A percentile compares a stretch with the other conserved stretches of the same genome.
phyloP scores from a whole-genome alignment of 2,113 vertebrate species.

The Leptocoma aspasia region DNA sequence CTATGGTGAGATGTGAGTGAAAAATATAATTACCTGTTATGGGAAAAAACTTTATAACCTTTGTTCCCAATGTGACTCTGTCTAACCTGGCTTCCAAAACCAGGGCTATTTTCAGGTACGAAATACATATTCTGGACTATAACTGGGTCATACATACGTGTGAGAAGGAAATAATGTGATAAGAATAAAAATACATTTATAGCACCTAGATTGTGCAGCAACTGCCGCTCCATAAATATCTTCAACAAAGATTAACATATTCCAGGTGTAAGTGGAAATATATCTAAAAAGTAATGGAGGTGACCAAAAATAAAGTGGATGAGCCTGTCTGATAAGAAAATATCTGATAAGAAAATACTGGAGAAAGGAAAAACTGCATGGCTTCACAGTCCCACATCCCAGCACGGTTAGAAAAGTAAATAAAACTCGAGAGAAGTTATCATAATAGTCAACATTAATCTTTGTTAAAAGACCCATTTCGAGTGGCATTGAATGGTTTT shows the following conservation, averaged over 20 bases:
- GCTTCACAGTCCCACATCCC: background rate
- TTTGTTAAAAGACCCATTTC: background rate
- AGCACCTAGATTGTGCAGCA: background rate
- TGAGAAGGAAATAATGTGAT: background rate
- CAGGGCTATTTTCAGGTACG: background rate
- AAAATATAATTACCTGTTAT: background rate
- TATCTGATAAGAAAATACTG: background rate
- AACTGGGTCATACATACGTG: background rate
- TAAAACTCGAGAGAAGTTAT: background rate
- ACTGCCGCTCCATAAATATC: background rate
- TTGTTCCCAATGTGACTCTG: background rate
- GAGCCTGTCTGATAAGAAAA: background rate
- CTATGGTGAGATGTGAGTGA: background rate
- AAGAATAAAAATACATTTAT: conserved; percentile 28
- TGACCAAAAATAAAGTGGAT: background rate
- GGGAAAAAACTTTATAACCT: background rate
- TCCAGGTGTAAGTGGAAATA: background rate
- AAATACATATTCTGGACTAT: background rate
- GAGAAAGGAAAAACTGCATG: background rate
- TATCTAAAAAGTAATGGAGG: background rate
- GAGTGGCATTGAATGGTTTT: background rate
- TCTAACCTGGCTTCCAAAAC: background rate
- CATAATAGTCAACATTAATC: background rate
- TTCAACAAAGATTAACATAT: background rate
- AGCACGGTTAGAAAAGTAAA: background rate